phyloP scores from a whole-genome alignment of 2,888 invertebrate genomes.

The Thymelicus acteon region DNA sequence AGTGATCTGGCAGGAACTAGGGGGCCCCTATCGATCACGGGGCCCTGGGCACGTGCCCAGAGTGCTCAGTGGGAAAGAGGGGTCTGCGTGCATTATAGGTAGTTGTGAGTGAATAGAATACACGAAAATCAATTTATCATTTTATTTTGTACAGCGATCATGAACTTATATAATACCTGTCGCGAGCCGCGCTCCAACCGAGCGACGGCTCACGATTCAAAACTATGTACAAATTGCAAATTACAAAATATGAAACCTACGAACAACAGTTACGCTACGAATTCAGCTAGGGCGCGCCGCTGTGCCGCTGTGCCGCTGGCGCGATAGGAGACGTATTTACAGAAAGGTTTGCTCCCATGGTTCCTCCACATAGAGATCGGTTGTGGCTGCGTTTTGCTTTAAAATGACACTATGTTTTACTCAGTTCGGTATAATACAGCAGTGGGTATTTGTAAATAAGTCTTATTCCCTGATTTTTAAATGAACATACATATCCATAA shows the following conservation, averaged over 20 bases:
- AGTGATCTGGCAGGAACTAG: no score
- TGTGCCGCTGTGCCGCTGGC: background rate
- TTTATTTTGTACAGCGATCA: constrained; percentile 39
- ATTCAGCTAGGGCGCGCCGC: constrained; percentile 10
- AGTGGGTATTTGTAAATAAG: no score
- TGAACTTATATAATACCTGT: constrained; percentile 29
- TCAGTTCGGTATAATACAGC: no score
- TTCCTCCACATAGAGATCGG: constrained; percentile 14
- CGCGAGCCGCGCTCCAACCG: background rate
- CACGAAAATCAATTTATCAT: constrained; percentile 19
- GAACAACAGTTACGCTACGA: constrained; percentile 19
- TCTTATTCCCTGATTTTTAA: background rate
- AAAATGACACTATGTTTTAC: background rate
- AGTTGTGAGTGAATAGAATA: background rate
- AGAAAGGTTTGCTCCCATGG: constrained; percentile 16
- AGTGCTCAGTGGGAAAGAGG: no score
- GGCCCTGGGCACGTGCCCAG: no score
- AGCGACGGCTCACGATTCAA: background rate
- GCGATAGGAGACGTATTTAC: constrained; percentile 15
- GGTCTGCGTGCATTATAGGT: constrained; percentile 1
- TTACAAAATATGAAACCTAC: constrained; percentile 36
- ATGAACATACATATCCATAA: background rate
- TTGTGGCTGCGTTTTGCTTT: constrained; percentile 12
- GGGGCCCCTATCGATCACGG: no score
- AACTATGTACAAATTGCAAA: constrained; percentile 37